phyloP scores from a whole-genome alignment of 1,140 invertebrate genomes.

The Berghia stephanieae region DNA sequence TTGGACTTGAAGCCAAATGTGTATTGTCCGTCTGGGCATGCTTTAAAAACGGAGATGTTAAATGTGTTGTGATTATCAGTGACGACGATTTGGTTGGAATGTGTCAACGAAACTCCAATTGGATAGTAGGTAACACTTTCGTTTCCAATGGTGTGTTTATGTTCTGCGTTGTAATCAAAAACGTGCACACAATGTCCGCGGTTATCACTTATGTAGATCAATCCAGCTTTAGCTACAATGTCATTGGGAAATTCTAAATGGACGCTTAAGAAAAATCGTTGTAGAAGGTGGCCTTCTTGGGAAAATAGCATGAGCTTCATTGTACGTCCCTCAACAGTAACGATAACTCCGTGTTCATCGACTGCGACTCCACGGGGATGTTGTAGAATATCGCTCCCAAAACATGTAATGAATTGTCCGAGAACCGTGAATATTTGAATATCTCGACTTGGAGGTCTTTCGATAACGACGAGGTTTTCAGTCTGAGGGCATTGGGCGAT shows the following conservation, averaged over 20 bases:
- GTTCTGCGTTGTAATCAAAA: conserved; percentile 97
- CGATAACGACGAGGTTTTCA: conserved; percentile 98
- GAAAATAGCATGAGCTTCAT: conserved; percentile 99
- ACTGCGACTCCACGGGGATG: conserved; percentile 95
- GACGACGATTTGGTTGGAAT: conserved; percentile 93
- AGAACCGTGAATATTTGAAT: conserved; percentile 99
- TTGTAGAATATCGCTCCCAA: conserved; percentile 97
- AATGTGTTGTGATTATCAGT: conserved; percentile 99
- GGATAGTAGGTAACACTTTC: conserved; percentile 99
- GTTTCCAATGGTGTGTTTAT: conserved; percentile 95
- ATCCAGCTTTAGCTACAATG: conserved; percentile 96
- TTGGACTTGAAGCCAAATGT: conserved; percentile 97
- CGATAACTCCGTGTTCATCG: conserved; percentile 96
- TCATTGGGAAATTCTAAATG: conserved; percentile 99
- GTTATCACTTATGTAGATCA: conserved; percentile 99
- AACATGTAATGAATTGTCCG: conserved; percentile 98
- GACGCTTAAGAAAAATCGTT: conserved; percentile 98
- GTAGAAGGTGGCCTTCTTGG: conserved; percentile 92
- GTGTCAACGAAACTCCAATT: conserved; percentile 98
- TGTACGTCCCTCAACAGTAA: conserved; percentile 99
- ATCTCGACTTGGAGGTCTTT: conserved; percentile 93
- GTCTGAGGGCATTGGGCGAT: conserved; percentile 95
- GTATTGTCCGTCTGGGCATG: conserved; percentile 91
- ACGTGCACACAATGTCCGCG: conserved; percentile 99
- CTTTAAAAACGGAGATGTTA: conserved; percentile 89